These are phyloP conservation scores for Ceramica pisi DNA, from an alignment of 2,888 invertebrate genomes.

Conservation along the genomic window DNA sequence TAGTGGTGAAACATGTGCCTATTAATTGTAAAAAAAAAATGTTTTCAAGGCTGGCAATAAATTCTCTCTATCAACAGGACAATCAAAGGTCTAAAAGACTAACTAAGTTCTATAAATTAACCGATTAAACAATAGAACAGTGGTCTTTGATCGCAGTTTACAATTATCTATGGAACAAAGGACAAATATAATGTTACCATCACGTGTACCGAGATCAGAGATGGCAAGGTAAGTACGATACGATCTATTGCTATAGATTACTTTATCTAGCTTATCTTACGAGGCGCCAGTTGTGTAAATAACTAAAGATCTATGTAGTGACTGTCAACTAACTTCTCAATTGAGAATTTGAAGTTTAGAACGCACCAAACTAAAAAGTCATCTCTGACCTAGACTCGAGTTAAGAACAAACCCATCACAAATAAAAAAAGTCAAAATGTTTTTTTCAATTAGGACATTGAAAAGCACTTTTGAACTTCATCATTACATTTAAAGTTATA, in stretches of 20 bases:
- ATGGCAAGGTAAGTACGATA: constrained; percentile 18
- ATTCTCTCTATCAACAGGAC: neutral
- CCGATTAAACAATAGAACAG: neutral
- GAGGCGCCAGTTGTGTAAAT: neutral
- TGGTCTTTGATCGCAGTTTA: neutral
- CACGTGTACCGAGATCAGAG: constrained; percentile 5
- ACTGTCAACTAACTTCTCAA: neutral
- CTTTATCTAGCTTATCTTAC: constrained; percentile 10
- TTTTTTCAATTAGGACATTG: no score
- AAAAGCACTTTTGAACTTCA: no score
- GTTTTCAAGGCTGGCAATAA: neutral
- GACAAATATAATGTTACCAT: neutral
- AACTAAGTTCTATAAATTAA: neutral
- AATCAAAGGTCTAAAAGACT: neutral
- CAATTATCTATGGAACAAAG: constrained; percentile 9
- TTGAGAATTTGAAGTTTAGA: neutral
- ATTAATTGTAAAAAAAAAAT: no score
- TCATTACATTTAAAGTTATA: no score
- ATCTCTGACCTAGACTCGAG: no score
- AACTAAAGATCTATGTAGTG: neutral
- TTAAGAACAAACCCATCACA: no score
- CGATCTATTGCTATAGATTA: constrained; percentile 10
- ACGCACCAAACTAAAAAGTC: no score
- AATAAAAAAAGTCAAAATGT: no score
- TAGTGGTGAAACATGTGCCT: no score